These are phyloP conservation scores for Elgonia sp. DNA, from an alignment of 2,888 invertebrate genomes.

Conservation along the genomic window DNA sequence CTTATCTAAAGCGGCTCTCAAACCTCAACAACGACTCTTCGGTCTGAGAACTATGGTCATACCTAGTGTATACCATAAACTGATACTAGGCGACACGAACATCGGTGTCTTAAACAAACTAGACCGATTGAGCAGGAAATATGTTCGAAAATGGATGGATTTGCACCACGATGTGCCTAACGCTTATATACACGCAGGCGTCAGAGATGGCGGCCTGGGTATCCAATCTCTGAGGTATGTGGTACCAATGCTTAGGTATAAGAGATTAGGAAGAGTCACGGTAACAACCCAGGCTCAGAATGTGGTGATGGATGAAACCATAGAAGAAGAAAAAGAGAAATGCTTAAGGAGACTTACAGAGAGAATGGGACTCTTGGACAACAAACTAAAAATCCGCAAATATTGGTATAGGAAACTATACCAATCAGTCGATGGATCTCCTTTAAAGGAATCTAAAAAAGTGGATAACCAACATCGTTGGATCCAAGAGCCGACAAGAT, in stretches of 20 bases:
- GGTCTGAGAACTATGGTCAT: constrained; percentile 39
- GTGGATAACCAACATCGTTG: constrained; percentile 64
- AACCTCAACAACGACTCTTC: constrained; percentile 70
- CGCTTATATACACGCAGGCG: constrained; percentile 80
- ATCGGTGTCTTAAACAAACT: constrained; percentile 4
- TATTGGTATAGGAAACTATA: constrained; percentile 15
- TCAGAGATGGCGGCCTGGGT: constrained; percentile 78
- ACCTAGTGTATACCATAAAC: background rate
- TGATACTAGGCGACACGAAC: background rate
- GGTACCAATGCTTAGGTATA: constrained; percentile 28
- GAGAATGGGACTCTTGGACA: background rate
- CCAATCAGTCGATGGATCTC: constrained; percentile 19
- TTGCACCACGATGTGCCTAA: constrained; percentile 65
- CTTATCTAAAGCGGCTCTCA: constrained; percentile 45
- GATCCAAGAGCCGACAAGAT: constrained; percentile 73
- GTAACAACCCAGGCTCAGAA: no score
- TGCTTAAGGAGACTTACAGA: no score
- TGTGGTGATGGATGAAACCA: background rate
- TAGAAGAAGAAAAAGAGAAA: no score
- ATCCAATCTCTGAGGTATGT: constrained; percentile 70
- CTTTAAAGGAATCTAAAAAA: constrained; percentile 4
- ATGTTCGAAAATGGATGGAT: background rate
- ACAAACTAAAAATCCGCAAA: background rate
- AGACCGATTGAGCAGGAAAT: background rate
- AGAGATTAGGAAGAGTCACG: constrained; percentile 11